phyloP scores from a whole-genome alignment of 2,797 vertebrate genomes.

The Triplophysa bombifrons region DNA sequence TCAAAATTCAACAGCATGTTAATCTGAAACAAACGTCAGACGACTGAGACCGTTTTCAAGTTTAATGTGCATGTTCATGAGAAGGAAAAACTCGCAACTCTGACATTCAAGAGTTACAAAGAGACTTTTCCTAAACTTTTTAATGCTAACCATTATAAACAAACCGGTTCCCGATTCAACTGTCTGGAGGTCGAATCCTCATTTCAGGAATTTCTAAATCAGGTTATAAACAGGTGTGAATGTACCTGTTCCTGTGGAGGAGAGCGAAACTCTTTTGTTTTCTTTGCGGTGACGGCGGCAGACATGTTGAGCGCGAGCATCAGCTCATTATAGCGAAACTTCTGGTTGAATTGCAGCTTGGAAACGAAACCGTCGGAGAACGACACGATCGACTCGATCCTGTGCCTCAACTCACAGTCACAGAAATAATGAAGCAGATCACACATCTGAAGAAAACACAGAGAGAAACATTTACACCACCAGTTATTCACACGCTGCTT shows the following conservation, averaged over 20 bases:
- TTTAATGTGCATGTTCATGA: no score
- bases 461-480: no score
- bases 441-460: slow-evolving; percentile 85
- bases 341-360: slow-evolving; percentile 96
- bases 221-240: no score
- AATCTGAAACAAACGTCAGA: slow-evolving; percentile 78
- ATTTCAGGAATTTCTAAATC: no score
- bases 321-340: slow-evolving; percentile 95
- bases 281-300: slow-evolving; percentile 93
- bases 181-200: no score
- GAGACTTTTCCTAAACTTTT: no score
- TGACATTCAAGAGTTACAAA: no score
- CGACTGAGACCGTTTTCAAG: no score
- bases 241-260: slow-evolving; percentile 97
- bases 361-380: slow-evolving; percentile 96
- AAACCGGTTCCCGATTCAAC: no score
- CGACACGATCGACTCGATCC: slow-evolving; percentile 95
- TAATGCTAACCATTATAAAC: no score
- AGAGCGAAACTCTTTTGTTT: slow-evolving; percentile 97
- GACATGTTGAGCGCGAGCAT: slow-evolving; percentile 99
- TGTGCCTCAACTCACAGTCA: slow-evolving; percentile 95
- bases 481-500: neutral
- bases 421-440: slow-evolving; percentile 98
- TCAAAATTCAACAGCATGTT: slow-evolving; percentile 98
- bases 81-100: no score